phyloP scores from a whole-genome alignment of 2,888 invertebrate genomes.

The Stenchaetothrips biformis region DNA sequence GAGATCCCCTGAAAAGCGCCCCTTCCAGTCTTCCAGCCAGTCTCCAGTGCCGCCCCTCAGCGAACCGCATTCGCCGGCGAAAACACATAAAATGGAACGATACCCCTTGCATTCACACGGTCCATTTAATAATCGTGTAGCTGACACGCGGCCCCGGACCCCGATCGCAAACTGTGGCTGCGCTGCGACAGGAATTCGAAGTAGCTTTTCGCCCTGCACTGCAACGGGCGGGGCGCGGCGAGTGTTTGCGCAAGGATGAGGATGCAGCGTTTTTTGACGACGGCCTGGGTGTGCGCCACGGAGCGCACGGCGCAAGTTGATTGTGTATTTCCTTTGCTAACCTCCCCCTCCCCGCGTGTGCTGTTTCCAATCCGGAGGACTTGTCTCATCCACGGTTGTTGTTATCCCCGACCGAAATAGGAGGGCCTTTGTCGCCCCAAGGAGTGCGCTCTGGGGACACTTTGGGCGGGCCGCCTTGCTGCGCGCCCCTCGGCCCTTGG shows the following conservation, averaged over 20 bases:
- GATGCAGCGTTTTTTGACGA: background rate
- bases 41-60: background rate
- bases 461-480: background rate
- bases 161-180: background rate
- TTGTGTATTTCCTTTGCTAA: background rate
- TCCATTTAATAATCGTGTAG: conserved; percentile 14
- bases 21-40: background rate
- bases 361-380: no score
- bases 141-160: background rate
- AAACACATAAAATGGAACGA: conserved; percentile 17
- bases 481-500: background rate
- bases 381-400: no score
- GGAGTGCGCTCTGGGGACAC: background rate
- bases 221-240: background rate
- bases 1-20: no score
- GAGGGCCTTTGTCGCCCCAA: no score
- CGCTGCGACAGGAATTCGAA: background rate
- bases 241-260: background rate
- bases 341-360: no score
- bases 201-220: background rate
- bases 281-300: background rate
- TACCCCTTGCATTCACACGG: conserved; percentile 15
- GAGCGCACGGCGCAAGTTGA: background rate
- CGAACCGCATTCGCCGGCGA: background rate
- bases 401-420: no score